phyloP scores from a whole-genome alignment of 2,888 invertebrate genomes.

The Pteria penguin region DNA sequence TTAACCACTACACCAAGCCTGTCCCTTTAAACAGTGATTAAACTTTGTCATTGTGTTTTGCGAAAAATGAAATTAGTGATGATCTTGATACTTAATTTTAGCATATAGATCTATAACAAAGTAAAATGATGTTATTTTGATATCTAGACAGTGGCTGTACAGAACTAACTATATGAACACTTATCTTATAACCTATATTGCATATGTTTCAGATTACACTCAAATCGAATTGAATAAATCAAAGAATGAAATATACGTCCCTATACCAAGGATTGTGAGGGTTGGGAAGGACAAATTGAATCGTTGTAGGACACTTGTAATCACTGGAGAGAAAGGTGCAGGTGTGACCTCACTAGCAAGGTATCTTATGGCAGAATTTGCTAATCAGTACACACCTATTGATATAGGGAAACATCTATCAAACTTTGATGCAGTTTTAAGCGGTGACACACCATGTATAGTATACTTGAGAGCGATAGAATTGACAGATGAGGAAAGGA shows the following conservation, averaged over 20 bases:
- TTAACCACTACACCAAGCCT: too few species aligned
- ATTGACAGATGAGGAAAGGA: background rate
- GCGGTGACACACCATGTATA: background rate
- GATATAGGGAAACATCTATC: background rate
- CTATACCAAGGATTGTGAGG: background rate
- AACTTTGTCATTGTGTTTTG: too few species aligned
- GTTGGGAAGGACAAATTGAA: background rate
- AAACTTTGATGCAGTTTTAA: background rate
- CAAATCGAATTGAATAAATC: background rate
- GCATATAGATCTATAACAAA: too few species aligned
- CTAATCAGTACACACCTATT: background rate
- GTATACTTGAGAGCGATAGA: background rate
- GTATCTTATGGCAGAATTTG: background rate
- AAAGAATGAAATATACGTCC: background rate
- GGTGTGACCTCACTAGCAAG: background rate
- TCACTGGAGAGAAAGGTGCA: background rate
- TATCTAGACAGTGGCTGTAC: too few species aligned
- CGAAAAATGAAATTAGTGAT: too few species aligned
- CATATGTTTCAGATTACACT: too few species aligned
- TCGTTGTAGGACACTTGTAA: background rate
- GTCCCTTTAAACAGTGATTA: too few species aligned
- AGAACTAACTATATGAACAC: too few species aligned
- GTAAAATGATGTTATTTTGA: too few species aligned
- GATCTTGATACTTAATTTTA: too few species aligned
- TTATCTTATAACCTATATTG: too few species aligned